Evolutionary conservation across 2,113 vertebrate species (phyloP), one percentile per base, ranked within the genome.

Genomic region (Eubucco bourcierii): DNA sequence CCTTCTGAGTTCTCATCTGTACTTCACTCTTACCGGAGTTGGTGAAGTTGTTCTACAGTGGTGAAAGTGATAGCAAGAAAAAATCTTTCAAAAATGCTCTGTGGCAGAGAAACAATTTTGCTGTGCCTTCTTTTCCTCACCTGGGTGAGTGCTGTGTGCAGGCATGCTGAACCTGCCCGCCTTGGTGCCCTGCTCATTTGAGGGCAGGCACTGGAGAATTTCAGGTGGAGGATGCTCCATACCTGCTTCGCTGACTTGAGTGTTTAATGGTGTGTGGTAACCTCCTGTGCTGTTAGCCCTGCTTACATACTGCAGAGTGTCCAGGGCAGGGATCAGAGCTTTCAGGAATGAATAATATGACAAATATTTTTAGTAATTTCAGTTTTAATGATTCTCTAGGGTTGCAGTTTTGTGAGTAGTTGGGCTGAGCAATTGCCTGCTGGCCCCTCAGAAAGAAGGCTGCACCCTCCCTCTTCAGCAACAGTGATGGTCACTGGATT

Each of bases 141-240:
- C 0, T 3, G 44, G 28, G 17, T 41, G 66, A 87, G 47, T 0
- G 0, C 53, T 56, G 92, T 9, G 12, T 60, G 61, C 21, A 8
- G 50, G 41, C 7, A 20, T 0, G 5, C 31, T 5, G 29, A 52
- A 46, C 28, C 23, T 71, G 46, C 46, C 44, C 12, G 1, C 33
- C 0, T 0, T 16, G 9, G 9, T 2, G 4, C 34, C 65, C 37
- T 24, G 29, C 58, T 67, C 24, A 9, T 64, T 79, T 52, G 27
- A 60, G 70, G 18, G 16, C 27, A 31, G n/a, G 5, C 73, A 39
- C 5, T 80, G 91, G 47, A 44, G 46, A 18, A 13, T 59, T 63
- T 44, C 67, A 24, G n/a, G 64, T 25, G 13, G 37, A 11, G 31
- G 46, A 9, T 44, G 29, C 12, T 77, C 59, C 39, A 34, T 64